phyloP scores from a whole-genome alignment of 2,113 vertebrate species.

The Festucalex cinctus region DNA sequence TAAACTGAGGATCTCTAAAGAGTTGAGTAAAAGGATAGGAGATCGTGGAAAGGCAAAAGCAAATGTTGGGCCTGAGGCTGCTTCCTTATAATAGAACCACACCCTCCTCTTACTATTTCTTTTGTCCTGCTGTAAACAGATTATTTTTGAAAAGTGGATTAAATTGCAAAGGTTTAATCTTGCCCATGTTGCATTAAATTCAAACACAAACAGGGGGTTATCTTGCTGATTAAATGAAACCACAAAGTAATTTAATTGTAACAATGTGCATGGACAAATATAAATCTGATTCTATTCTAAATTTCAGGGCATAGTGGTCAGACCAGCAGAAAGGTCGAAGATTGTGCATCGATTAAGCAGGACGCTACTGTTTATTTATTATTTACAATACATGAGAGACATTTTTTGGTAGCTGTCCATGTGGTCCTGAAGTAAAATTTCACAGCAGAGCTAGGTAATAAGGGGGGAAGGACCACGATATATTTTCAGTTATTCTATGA shows the following conservation, averaged over 20 bases:
- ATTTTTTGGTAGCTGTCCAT: too few species aligned
- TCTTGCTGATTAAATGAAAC: slow-evolving; percentile 18
- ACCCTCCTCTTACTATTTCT: slow-evolving; percentile 45
- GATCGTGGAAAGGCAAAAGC: slow-evolving; percentile 34
- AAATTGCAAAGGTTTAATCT: slow-evolving; percentile 36
- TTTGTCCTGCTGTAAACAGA: slow-evolving; percentile 41
- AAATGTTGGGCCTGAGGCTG: slow-evolving; percentile 30
- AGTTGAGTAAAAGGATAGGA: slow-evolving; percentile 21
- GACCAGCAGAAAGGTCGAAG: neutral
- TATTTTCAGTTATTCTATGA: too few species aligned
- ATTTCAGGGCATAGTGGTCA: neutral
- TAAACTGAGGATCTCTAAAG: slow-evolving; percentile 42
- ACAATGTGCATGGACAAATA: neutral
- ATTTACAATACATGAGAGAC: too few species aligned
- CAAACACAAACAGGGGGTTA: slow-evolving; percentile 1
- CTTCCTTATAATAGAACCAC: slow-evolving; percentile 53
- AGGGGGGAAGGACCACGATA: too few species aligned
- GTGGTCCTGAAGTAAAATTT: neutral
- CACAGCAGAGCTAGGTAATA: neutral
- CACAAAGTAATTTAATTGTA: neutral
- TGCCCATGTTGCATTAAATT: slow-evolving; percentile 31
- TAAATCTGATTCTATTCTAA: neutral
- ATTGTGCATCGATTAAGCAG: neutral
- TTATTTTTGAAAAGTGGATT: slow-evolving; percentile 52
- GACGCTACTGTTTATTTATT: neutral